Evolutionary conservation across 2,888 invertebrate genomes (phyloP).

Genomic region (Tigriopus californicus): DNA sequence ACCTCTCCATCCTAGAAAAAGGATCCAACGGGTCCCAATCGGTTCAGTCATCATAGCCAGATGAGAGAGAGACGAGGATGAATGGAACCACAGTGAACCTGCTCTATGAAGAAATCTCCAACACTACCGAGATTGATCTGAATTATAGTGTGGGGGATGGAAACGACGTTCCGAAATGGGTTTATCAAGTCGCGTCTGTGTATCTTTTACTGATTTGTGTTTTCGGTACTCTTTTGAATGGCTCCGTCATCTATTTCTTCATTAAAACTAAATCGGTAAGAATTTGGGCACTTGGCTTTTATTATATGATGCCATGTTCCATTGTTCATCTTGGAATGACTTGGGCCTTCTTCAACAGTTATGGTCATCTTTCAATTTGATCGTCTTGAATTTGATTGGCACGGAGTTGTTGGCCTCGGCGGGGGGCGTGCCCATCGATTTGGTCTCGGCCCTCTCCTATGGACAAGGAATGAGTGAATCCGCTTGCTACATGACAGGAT

Average conservation of each 20-base stretch:
- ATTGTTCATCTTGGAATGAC: neutral
- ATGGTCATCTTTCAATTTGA: neutral
- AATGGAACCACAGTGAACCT: no score
- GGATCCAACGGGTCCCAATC: no score
- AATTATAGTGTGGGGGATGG: no score
- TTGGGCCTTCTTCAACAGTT: neutral
- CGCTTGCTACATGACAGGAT: neutral
- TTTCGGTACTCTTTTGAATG: neutral
- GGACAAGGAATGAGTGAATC: neutral
- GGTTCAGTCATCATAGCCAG: no score
- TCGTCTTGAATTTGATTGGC: neutral
- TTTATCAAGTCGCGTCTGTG: neutral
- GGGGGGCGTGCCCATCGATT: neutral
- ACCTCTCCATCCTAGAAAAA: no score
- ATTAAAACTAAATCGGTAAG: conserved; percentile 2
- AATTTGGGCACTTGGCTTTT: neutral
- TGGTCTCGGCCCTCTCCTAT: neutral
- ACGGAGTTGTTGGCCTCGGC: neutral
- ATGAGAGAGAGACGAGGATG: no score
- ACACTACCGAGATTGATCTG: no score
- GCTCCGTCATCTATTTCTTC: neutral
- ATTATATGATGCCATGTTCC: neutral
- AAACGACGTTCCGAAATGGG: no score
- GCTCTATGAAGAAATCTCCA: no score
- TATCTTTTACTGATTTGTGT: neutral